These are phyloP conservation scores for Belgica antarctica DNA, from an alignment of 2,888 invertebrate genomes.

Conservation along the genomic window DNA sequence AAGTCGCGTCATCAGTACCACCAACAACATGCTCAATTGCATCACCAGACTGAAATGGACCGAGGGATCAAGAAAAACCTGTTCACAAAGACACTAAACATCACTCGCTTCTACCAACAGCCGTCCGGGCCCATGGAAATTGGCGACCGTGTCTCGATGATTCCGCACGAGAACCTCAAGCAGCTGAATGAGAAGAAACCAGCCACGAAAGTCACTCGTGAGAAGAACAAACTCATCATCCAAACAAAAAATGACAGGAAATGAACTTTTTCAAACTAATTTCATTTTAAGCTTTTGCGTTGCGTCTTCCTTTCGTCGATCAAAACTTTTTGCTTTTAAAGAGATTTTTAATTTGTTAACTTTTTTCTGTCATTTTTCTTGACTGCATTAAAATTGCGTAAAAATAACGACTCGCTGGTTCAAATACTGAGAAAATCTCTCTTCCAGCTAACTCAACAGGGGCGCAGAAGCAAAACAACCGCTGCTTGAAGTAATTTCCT, in stretches of 20 bases:
- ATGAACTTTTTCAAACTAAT: background rate
- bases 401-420: background rate
- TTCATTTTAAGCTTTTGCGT: background rate
- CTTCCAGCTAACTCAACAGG: background rate
- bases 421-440: background rate
- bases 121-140: slow-evolving; percentile 46
- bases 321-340: background rate
- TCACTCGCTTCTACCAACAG: slow-evolving; percentile 54
- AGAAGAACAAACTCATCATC: slow-evolving; percentile 80
- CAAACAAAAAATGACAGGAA: slow-evolving; percentile 62
- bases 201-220: slow-evolving; percentile 76
- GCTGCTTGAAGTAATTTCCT: background rate
- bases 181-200: slow-evolving; percentile 66
- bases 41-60: slow-evolving; percentile 52
- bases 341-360: background rate
- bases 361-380: background rate
- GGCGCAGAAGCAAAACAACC: slow-evolving; percentile 5
- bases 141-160: slow-evolving; percentile 50
- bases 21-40: slow-evolving; percentile 45
- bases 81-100: slow-evolving; percentile 57
- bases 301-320: background rate
- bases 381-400: background rate
- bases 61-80: slow-evolving; percentile 57
- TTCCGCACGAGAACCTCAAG: slow-evolving; percentile 67
- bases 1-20: slow-evolving; percentile 39